These are phyloP conservation scores for Monarcha castaneiventris DNA, from an alignment of 2,113 vertebrate species.

Conservation along the genomic window DNA sequence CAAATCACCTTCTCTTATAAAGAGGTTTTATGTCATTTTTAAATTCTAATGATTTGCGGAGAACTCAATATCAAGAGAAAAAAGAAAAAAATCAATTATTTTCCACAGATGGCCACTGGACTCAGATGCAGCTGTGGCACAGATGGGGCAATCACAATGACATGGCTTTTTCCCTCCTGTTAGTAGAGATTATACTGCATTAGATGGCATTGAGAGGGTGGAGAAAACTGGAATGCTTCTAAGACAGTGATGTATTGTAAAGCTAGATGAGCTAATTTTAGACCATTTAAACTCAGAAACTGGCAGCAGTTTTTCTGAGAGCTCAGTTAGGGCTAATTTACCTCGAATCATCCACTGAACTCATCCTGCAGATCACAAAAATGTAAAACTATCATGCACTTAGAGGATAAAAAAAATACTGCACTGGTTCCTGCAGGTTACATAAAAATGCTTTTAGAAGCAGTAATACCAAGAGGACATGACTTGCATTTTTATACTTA, in stretches of 20 bases:
- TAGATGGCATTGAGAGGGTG: slow-evolving; percentile 11
- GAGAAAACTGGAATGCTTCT: neutral
- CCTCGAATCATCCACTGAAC: neutral
- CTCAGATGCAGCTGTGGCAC: neutral
- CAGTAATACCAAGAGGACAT: neutral
- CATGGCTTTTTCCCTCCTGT: neutral
- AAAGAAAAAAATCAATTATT: neutral
- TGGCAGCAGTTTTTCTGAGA: slow-evolving; percentile 30
- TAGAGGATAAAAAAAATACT: neutral
- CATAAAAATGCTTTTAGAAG: slow-evolving; percentile 38
- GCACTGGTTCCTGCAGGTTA: slow-evolving; percentile 32
- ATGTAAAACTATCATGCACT: neutral
- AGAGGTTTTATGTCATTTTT: neutral
- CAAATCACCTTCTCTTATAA: neutral
- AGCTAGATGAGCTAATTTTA: slow-evolving; percentile 27
- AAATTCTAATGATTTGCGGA: neutral
- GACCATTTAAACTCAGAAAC: slow-evolving; percentile 40
- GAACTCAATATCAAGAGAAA: neutral
- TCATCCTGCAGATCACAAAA: slow-evolving; percentile 21
- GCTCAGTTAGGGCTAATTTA: slow-evolving; percentile 50
- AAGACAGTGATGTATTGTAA: slow-evolving; percentile 23
- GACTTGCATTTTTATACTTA: slow-evolving; percentile 39
- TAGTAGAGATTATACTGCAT: neutral
- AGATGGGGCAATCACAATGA: neutral
- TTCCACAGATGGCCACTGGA: neutral